Base-by-base conservation (phyloP, 2,888 invertebrate species). In the Acleris literana region DNA sequence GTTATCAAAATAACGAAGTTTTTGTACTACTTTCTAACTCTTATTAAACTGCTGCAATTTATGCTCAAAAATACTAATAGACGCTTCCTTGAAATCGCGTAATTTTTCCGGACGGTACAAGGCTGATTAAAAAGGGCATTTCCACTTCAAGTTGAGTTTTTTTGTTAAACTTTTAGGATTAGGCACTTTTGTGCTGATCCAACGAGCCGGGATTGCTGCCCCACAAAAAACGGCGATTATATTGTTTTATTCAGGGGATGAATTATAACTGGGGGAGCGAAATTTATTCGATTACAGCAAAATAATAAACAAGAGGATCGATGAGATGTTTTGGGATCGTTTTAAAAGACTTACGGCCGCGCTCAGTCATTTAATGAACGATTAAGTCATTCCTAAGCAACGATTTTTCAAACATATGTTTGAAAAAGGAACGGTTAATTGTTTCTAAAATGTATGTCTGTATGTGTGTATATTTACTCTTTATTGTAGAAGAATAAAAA, bases 141-240 rank as follows among this genome's bases (percentile, higher is more conserved):
- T 43, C 54, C 39, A 4, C 39, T 39, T 39, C 39, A 13, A 39
- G 33, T 39, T 4, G 39, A 13, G 39, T 39, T 39, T 46, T 44
- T 46, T 17, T 46, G 5, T 46, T 46, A 7, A n/a, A 17, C 46
- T 43, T 55, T 39, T 1, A 20, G 43, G 55, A 55, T 57, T 46
- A 46, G 57, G 44, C 57, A 55, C 43, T 55, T 20, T 20, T 11
- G 7, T 16, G 43, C 39, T 43, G 55, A 20, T 55, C 54, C 55
- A 39, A 9, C 20, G 43, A 39, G 18, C 17, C 54, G 16, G 55
- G 57, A 25, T 25, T 52, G 25, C n/a, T 11, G 46, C 25, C 25
- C 17, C 46, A n/a, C 46, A 57, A 57, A 39, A 57, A 57, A 46
- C 57, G 13, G 13, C 25, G 57, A 57, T 57, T 57, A 25, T 25